These are phyloP conservation scores for Gasterosteus nipponicus DNA, from an alignment of 2,113 vertebrate genomes.

Conservation along the genomic window DNA sequence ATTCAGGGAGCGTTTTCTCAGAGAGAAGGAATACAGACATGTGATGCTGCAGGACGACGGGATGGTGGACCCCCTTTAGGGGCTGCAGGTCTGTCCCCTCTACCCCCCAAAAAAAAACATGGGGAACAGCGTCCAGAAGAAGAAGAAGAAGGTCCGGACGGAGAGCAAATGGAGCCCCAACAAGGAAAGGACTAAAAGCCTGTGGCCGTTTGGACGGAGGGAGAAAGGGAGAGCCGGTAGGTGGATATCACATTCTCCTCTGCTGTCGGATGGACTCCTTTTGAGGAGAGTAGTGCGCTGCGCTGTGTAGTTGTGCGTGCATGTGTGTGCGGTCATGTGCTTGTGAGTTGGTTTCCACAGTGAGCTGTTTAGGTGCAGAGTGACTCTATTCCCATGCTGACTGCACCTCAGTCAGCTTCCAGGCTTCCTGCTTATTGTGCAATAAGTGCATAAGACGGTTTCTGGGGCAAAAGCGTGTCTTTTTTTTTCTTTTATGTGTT, in stretches of 20 bases:
- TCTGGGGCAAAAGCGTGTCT: slow-evolving; percentile 7
- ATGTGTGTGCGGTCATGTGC: slow-evolving; percentile 1
- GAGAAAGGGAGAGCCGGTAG: slow-evolving; percentile 84
- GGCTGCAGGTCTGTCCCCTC: slow-evolving; percentile 23
- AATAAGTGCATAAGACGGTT: slow-evolving; percentile 42
- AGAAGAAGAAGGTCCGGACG: slow-evolving; percentile 80
- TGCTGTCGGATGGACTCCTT: no score
- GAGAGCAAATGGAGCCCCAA: slow-evolving; percentile 27
- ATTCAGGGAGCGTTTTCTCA: slow-evolving; percentile 32
- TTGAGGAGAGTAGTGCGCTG: no score
- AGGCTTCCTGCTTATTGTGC: slow-evolving; percentile 60
- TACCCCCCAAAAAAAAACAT: slow-evolving; percentile 79
- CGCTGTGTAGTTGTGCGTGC: not conserved
- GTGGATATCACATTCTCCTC: no score
- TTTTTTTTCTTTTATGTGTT: slow-evolving; percentile 3
- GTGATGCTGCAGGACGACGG: slow-evolving; percentile 24
- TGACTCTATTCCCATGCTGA: slow-evolving; percentile 62
- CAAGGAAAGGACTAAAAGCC: slow-evolving; percentile 72
- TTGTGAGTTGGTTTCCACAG: not conserved
- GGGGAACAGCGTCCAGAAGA: slow-evolving; percentile 92
- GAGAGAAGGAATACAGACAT: slow-evolving; percentile 32
- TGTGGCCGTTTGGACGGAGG: slow-evolving; percentile 83
- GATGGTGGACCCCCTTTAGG: slow-evolving; percentile 55
- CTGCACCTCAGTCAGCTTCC: slow-evolving; percentile 66
- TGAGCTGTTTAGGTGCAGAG: slow-evolving; percentile 39